phyloP scores from a whole-genome alignment of 2,888 invertebrate species.

The Acronicta alni region DNA sequence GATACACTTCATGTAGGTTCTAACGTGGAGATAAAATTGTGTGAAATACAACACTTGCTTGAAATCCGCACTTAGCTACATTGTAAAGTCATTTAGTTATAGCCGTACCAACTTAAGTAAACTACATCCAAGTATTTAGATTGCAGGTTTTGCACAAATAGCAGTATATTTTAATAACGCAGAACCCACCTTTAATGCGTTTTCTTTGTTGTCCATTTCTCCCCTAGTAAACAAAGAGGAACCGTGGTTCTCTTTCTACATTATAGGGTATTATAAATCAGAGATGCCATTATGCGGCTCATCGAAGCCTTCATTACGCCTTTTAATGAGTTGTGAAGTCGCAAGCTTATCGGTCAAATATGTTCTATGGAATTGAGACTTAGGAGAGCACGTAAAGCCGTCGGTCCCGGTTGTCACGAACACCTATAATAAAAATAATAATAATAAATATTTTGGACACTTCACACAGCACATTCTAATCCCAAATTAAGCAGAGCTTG shows the following conservation, averaged over 20 bases:
- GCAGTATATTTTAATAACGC: constrained; percentile 31
- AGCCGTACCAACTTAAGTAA: constrained; percentile 19
- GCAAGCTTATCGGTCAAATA: too few species aligned
- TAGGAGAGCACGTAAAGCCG: too few species aligned
- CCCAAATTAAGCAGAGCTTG: too few species aligned
- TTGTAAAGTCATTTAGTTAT: constrained; percentile 44
- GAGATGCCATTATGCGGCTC: constrained; percentile 8
- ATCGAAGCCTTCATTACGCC: constrained; percentile 28
- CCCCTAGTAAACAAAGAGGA: not conserved
- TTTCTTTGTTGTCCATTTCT: constrained; percentile 21
- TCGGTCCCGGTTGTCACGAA: too few species aligned
- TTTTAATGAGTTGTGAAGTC: constrained; percentile 35
- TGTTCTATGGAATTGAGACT: too few species aligned
- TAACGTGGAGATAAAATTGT: constrained; percentile 26
- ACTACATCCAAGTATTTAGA: constrained; percentile 15
- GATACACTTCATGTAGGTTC: constrained; percentile 6
- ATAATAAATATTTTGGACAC: too few species aligned
- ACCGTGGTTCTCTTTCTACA: not conserved
- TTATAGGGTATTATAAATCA: constrained; percentile 27
- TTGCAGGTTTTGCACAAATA: constrained; percentile 14
- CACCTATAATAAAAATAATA: too few species aligned
- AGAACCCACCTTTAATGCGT: constrained; percentile 7
- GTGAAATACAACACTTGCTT: constrained; percentile 28
- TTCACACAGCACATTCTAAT: too few species aligned
- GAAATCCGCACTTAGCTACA: constrained; percentile 16